These are phyloP conservation scores for Drosophila biarmipes DNA, from an alignment of 1,140 invertebrate species.

Conservation along the genomic window DNA sequence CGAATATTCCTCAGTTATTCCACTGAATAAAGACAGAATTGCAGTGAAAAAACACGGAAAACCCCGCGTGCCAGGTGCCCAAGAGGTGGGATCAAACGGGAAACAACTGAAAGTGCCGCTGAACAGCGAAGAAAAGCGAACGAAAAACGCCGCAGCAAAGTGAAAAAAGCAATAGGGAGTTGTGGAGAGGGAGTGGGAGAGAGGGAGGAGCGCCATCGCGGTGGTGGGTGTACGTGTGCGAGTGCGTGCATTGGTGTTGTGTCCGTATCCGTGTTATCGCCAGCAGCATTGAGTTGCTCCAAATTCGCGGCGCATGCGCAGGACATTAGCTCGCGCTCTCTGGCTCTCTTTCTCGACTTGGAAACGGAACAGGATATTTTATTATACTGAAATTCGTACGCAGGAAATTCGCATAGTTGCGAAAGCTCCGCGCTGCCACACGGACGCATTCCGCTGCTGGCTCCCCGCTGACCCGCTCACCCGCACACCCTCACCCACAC, in stretches of 20 bases:
- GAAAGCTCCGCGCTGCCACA: slow-evolving; percentile 81
- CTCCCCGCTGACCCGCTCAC: slow-evolving; percentile 49
- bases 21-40: not conserved
- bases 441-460: slow-evolving; percentile 79
- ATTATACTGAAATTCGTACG: slow-evolving; percentile 83
- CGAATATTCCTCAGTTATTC: slow-evolving; percentile 4
- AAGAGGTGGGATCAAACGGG: not conserved
- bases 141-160: slow-evolving; percentile 18
- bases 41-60: slow-evolving; percentile 1
- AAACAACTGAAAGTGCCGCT: slow-evolving; percentile 10
- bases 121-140: not conserved
- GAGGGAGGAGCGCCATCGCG: slow-evolving; percentile 8
- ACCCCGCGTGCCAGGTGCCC: not conserved
- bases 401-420: slow-evolving; percentile 79
- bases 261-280: slow-evolving; percentile 55
- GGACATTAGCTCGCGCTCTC: slow-evolving; percentile 11
- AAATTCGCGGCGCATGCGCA: slow-evolving; percentile 69
- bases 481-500: slow-evolving; percentile 26
- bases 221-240: slow-evolving; percentile 38
- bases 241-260: slow-evolving; percentile 36
- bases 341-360: slow-evolving; percentile 25
- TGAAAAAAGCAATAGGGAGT: slow-evolving; percentile 32
- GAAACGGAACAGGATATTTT: slow-evolving; percentile 80
- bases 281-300: slow-evolving; percentile 72
- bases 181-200: not conserved